phyloP scores from a whole-genome alignment of 2,113 vertebrate genomes.

The Thunnus maccoyii region DNA sequence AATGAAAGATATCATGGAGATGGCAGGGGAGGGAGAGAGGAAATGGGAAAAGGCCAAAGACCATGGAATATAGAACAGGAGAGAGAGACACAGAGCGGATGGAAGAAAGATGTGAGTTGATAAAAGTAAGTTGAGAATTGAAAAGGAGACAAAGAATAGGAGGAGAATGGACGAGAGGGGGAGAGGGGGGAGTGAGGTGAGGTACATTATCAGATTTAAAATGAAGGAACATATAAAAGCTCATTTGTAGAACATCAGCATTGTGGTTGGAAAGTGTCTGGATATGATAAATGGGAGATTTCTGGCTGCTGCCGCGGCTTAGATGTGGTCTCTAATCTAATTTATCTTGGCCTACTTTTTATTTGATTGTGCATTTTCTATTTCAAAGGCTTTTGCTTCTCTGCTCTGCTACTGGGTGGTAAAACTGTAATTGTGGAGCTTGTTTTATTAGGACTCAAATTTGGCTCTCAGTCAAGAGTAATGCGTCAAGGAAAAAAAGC shows the following conservation, averaged over 20 bases:
- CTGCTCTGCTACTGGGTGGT: constrained; percentile 57
- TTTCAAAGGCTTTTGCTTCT: constrained; percentile 72
- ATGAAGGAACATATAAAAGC: constrained; percentile 81
- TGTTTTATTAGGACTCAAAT: constrained; percentile 76
- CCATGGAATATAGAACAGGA: constrained; percentile 59
- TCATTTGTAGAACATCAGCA: constrained; percentile 80
- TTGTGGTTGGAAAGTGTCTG: constrained; percentile 73
- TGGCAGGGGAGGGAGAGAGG: constrained; percentile 57
- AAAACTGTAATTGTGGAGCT: constrained; percentile 72
- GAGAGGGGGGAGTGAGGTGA: constrained; percentile 73
- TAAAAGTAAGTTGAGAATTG: constrained; percentile 70
- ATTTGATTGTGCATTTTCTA: constrained; percentile 78
- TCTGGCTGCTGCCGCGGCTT: constrained; percentile 72
- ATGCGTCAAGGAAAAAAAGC: constrained; percentile 59
- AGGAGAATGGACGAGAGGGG: constrained; percentile 52
- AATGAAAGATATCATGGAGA: constrained; percentile 56
- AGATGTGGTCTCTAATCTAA: constrained; percentile 75
- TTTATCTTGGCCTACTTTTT: constrained; percentile 82
- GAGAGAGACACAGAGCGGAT: constrained; percentile 51
- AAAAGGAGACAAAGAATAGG: constrained; percentile 68
- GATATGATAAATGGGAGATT: constrained; percentile 82
- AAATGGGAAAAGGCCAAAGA: constrained; percentile 64
- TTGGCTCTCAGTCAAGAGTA: constrained; percentile 78
- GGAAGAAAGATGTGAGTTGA: constrained; percentile 72
- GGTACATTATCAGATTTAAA: constrained; percentile 82